phyloP scores from a whole-genome alignment of 2,797 vertebrate genomes.

The Poeciliopsis paucimaculata region DNA sequence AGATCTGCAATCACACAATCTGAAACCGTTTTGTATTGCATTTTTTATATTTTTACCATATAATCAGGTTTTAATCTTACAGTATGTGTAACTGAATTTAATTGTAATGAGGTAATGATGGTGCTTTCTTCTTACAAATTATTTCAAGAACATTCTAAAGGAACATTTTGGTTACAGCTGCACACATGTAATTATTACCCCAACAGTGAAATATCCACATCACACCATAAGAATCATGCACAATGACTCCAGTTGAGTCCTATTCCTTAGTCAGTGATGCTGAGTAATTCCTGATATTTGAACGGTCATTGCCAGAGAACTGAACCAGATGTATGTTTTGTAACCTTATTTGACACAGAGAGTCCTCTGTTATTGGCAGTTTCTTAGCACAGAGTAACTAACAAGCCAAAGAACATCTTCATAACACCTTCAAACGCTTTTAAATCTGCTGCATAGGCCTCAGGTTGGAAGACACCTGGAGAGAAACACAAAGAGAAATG shows the following conservation, averaged over 20 bases:
- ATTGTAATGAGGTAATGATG: background rate
- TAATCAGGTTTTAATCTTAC: slow-evolving; percentile 7
- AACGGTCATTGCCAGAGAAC: slow-evolving; percentile 23
- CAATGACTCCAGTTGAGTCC: background rate
- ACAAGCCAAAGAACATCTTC: slow-evolving; percentile 25
- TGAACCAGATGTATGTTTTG: slow-evolving; percentile 22
- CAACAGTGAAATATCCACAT: background rate
- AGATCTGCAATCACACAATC: background rate
- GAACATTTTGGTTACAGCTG: slow-evolving; percentile 31
- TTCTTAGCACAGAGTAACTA: slow-evolving; percentile 4
- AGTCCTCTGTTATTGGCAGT: background rate
- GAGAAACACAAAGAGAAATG: slow-evolving; percentile 36
- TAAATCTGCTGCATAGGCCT: slow-evolving; percentile 90
- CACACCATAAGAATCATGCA: background rate
- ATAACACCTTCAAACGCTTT: slow-evolving; percentile 10
- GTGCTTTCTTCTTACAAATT: background rate
- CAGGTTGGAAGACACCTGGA: slow-evolving; percentile 90
- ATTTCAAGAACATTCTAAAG: background rate
- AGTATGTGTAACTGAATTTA: slow-evolving; percentile 12
- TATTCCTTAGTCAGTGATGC: slow-evolving; percentile 13
- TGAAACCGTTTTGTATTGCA: background rate
- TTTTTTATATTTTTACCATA: background rate
- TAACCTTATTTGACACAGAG: slow-evolving; percentile 17
- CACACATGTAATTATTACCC: slow-evolving; percentile 20
- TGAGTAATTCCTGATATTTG: slow-evolving; percentile 25